Conservation (phyloP, 2,113 vertebrate genomes). For the Podarcis raffonei region DNA sequence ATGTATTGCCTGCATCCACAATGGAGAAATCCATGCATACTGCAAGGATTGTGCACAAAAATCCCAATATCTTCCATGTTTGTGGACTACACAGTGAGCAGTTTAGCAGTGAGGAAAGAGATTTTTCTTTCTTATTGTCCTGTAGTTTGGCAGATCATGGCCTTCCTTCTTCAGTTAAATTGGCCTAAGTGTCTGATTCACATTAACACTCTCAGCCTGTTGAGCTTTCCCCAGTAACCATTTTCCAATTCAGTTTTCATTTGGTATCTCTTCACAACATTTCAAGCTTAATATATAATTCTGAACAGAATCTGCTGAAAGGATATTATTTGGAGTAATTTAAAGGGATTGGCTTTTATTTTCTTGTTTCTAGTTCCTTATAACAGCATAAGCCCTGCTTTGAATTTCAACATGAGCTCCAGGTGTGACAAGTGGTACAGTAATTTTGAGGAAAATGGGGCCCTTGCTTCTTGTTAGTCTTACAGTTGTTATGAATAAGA, state of each 20-base stretch:
- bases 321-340: not conserved
- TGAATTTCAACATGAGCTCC: not conserved
- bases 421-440: not conserved
- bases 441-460: conserved; percentile 7
- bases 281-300: not conserved
- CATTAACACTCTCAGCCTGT: not conserved
- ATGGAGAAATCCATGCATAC: not conserved
- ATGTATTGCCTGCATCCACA: no score
- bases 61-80: not conserved
- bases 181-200: not conserved
- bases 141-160: not conserved
- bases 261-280: not conserved
- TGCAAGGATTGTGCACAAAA: not conserved
- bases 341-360: not conserved
- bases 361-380: conserved; percentile 4
- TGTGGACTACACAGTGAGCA: not conserved
- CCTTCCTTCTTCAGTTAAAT: not conserved
- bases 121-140: not conserved
- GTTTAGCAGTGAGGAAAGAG: not conserved
- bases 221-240: not conserved
- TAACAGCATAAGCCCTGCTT: not conserved
- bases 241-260: not conserved
- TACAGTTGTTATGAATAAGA: not conserved
- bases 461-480: conserved; percentile 20
- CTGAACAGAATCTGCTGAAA: not conserved